A percentile compares a stretch with the other conserved stretches of the same genome.
These are phyloP conservation scores for Gobius niger DNA, from an alignment of 2,113 vertebrate species.

Conservation along the genomic window DNA sequence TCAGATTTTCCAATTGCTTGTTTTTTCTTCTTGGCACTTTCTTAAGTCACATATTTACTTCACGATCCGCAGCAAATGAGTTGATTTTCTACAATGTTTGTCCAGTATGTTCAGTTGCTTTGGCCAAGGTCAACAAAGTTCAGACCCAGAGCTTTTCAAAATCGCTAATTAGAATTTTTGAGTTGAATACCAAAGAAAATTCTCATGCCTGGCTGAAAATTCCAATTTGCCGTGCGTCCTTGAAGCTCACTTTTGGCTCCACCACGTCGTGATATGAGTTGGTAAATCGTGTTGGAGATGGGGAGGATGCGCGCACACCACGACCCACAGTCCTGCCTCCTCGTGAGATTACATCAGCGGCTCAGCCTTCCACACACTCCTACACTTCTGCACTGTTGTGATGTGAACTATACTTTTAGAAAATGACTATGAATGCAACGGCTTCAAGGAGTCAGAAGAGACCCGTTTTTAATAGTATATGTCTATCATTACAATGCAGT, in stretches of 20 bases:
- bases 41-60: too few species aligned
- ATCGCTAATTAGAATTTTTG: conserved; percentile 1
- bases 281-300: conserved; percentile 7
- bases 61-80: too few species aligned
- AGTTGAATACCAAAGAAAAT: background rate
- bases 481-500: too few species aligned
- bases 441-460: too few species aligned
- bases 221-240: conserved; percentile 2
- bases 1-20: too few species aligned
- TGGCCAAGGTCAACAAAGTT: conserved; percentile 1
- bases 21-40: too few species aligned
- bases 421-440: too few species aligned
- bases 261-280: background rate
- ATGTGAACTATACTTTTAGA: background rate
- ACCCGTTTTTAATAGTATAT: too few species aligned
- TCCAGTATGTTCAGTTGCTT: background rate
- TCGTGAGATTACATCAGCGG: conserved; percentile 49
- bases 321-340: conserved; percentile 52
- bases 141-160: background rate
- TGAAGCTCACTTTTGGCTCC: background rate
- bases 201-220: background rate
- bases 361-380: conserved; percentile 40
- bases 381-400: conserved; percentile 29
- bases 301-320: conserved; percentile 9
- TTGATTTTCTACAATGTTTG: background rate